A percentile compares a stretch with the other conserved stretches of the same genome.
Conservation (phyloP, 2,888 invertebrate species). For the Leucania comma region DNA sequence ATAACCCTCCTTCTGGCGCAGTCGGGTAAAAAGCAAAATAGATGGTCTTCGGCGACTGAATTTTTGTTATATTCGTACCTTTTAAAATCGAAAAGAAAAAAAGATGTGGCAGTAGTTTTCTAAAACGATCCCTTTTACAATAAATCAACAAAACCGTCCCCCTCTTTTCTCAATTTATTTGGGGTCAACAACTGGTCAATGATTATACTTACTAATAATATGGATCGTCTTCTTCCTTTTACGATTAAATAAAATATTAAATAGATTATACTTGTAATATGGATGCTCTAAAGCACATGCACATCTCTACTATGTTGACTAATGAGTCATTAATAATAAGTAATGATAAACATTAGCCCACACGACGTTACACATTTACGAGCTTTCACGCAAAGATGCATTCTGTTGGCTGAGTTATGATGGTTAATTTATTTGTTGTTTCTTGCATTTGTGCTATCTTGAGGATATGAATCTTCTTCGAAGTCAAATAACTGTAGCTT, state of each 20-base stretch:
- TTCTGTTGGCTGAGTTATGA: neutral
- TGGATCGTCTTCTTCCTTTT: too few relatives aligned
- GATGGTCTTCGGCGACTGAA: neutral
- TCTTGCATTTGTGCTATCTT: slow-evolving; percentile 8
- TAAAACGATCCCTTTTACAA: neutral
- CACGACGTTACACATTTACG: slow-evolving; percentile 3
- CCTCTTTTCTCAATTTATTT: neutral
- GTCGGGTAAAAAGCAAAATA: neutral
- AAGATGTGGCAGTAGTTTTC: neutral
- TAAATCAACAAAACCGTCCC: neutral
- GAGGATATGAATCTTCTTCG: slow-evolving; percentile 6
- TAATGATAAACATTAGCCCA: slow-evolving; percentile 34
- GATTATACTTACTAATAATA: too few relatives aligned
- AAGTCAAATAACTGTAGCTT: slow-evolving; percentile 8
- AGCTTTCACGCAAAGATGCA: neutral
- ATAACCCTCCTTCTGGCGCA: too few relatives aligned
- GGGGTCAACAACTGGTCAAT: neutral
- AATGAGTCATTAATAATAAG: slow-evolving; percentile 38
- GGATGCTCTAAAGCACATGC: neutral
- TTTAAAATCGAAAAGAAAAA: neutral
- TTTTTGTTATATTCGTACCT: too few relatives aligned
- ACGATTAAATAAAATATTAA: neutral
- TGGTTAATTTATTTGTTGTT: slow-evolving; percentile 5
- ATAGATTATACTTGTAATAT: neutral
- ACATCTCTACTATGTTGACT: slow-evolving; percentile 25